Evolutionary conservation across 2,113 vertebrate species (phyloP).

Genomic region (Egretta garzetta): DNA sequence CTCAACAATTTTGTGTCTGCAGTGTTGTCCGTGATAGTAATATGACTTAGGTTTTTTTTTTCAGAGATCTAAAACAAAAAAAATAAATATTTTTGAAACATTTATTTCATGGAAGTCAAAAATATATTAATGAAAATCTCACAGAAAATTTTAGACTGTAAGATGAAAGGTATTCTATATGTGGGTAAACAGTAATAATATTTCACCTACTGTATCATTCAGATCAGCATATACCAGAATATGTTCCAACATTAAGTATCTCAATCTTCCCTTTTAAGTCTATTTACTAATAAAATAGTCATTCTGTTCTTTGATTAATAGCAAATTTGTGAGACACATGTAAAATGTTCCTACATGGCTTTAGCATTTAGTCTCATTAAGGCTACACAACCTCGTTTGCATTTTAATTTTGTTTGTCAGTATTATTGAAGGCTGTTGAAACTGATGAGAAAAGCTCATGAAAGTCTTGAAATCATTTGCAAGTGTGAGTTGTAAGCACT

Average conservation of each 20-base stretch:
- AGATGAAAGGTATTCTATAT: neutral
- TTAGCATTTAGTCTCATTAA: neutral
- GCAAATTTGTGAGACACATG: neutral
- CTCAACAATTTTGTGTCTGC: neutral
- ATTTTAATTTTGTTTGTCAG: neutral
- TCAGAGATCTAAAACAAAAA: neutral
- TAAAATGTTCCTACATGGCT: neutral
- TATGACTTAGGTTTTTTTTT: neutral
- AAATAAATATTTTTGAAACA: neutral
- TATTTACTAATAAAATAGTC: neutral
- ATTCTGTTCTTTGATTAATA: neutral
- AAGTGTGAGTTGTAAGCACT: neutral
- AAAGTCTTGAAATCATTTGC: neutral
- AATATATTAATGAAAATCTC: neutral
- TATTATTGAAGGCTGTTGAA: conserved; percentile 1
- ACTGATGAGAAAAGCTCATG: neutral
- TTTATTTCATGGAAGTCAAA: neutral
- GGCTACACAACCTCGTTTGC: neutral
- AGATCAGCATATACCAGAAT: neutral
- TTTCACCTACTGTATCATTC: neutral
- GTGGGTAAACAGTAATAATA: neutral
- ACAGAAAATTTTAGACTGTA: neutral
- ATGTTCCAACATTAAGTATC: neutral
- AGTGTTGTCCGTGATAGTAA: neutral
- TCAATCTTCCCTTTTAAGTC: neutral